Evolutionary conservation across 2,888 invertebrate species (phyloP), one percentile per base, ranked within the genome.

Genomic region (Callinectes sapidus): DNA sequence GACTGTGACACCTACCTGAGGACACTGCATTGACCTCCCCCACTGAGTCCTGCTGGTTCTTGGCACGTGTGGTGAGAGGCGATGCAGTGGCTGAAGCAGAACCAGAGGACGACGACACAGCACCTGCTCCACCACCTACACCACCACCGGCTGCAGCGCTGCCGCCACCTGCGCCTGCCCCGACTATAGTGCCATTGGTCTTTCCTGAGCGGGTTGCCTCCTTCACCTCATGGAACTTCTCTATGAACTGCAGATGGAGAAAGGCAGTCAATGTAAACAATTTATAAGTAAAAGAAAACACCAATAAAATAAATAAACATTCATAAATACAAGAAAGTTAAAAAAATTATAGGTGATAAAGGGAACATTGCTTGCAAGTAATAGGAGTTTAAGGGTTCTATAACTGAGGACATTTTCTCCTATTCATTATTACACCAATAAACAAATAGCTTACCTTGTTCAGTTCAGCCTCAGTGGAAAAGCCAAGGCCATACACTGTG

Each of bases 151-250:
- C 89, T 14, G 85, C 89, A 14, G 42, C 92, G 1, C 54, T 77
- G 13, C 86, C 92, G 66, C 90, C 90, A 2, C 81, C 92, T 32
- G 87, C 55, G 13, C 93, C 92, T 87, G 91, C 93, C 90, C 94
- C 93, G 81, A 93, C 86, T 77, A 94, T 66, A 55, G 93, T 90
- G 90, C 95, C 89, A 90, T 94, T 94, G 87, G 90, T 92, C 89
- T 93, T 95, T 91, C 92, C 94, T 88, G 95, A 95, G 71, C 96
- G 97, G 23, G 99, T 99, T 81, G 99, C 98, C 96, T 99, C 99
- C 96, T 99, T 99, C 48, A 99, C 98, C 96, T 99, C 99, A 96
- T 99, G 98, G 96, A 99, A 99, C 96, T 99, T 99, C 96, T 99
- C 99, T 95, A 99, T 98, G 96, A 99, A 99, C 98, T 98, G 96